These are phyloP conservation scores for Thecocarcelia acutangulata DNA, from an alignment of 2,888 invertebrate genomes.

Conservation along the genomic window DNA sequence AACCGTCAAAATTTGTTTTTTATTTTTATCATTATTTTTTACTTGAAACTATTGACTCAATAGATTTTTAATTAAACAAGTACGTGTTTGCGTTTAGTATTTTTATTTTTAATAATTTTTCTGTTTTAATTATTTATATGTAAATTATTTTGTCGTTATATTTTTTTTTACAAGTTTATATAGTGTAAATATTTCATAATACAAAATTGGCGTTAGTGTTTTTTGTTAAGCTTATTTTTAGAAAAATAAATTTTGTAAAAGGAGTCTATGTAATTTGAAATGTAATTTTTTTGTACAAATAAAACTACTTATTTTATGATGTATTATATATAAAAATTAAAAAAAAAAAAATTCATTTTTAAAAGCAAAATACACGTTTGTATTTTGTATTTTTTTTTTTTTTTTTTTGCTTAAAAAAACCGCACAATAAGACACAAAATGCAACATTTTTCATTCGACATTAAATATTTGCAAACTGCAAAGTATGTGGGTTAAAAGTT, in stretches of 20 bases:
- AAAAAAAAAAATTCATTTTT: slow-evolving; percentile 5
- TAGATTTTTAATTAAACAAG: slow-evolving; percentile 32
- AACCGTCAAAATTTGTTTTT: too few relatives aligned
- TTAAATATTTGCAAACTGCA: too few relatives aligned
- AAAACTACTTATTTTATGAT: slow-evolving; percentile 43
- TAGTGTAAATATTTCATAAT: slow-evolving; percentile 50
- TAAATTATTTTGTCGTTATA: slow-evolving; percentile 20
- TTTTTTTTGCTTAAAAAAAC: not conserved
- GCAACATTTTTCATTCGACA: too few relatives aligned
- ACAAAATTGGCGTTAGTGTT: slow-evolving; percentile 57
- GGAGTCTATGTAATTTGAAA: slow-evolving; percentile 36
- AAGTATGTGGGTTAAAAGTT: too few relatives aligned
- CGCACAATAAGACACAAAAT: too few relatives aligned
- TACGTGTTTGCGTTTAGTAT: slow-evolving; percentile 27
- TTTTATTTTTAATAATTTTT: slow-evolving; percentile 54
- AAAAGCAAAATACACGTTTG: slow-evolving; percentile 28
- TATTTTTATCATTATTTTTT: too few relatives aligned
- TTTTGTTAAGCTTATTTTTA: slow-evolving; percentile 55
- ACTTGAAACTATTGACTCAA: too few relatives aligned
- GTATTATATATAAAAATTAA: slow-evolving; percentile 13
- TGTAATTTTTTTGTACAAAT: slow-evolving; percentile 52
- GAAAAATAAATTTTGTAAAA: slow-evolving; percentile 51
- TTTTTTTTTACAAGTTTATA: slow-evolving; percentile 36
- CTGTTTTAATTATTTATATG: slow-evolving; percentile 23
- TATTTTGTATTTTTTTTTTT: slow-evolving; percentile 9